Percentiles rank a stretch among this genome's conserved stretches.
These are phyloP conservation scores for Phylloscopus collybita DNA, from an alignment of 2,797 vertebrate genomes.

Conservation along the genomic window DNA sequence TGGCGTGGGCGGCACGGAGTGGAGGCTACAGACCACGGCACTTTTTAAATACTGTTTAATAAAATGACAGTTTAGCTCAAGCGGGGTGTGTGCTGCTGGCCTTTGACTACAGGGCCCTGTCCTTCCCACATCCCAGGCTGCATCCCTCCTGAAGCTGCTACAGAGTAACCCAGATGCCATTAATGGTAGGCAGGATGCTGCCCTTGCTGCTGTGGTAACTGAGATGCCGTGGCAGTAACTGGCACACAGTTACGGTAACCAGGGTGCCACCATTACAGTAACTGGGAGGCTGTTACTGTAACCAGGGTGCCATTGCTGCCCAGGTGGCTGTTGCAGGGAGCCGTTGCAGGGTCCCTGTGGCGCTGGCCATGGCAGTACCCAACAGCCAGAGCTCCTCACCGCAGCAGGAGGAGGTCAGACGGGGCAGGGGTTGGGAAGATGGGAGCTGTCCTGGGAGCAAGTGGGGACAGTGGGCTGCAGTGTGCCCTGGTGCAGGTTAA, in stretches of 20 bases:
- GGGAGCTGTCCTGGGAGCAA: not conserved
- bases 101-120: not conserved
- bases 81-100: accelerated
- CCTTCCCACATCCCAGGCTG: accelerated
- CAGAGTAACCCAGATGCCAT: not conserved
- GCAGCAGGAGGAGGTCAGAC: not conserved
- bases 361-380: not conserved
- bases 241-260: not conserved
- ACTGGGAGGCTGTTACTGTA: not conserved
- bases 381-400: not conserved
- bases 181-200: not conserved
- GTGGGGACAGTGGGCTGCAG: not conserved
- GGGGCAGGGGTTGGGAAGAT: not conserved
- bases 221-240: accelerated
- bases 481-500: accelerated
- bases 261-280: accelerated
- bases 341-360: accelerated
- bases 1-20: not conserved
- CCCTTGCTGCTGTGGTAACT: not conserved
- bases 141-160: accelerated
- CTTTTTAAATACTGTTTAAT: constrained; percentile 68
- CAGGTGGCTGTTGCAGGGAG: accelerated
- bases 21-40: not conserved
- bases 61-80: constrained; percentile 5
- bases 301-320: accelerated